A percentile compares a stretch with the other conserved stretches of the same genome.
Conservation (phyloP, 53 echinoderm and acorn worm genomes). For the Zoroaster sp. region DNA sequence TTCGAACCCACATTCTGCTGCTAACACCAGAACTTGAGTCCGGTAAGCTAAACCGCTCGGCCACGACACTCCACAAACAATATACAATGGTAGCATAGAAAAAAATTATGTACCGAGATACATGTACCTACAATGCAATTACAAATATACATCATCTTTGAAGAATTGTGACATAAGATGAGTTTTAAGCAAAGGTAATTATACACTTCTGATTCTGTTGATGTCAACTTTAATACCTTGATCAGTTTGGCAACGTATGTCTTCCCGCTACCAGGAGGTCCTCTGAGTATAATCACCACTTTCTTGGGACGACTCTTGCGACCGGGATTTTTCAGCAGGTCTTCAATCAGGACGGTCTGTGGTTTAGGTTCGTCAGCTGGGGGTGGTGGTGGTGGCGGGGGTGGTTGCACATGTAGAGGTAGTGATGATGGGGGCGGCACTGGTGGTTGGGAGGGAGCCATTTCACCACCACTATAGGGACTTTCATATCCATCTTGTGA, state of each 20-base stretch:
- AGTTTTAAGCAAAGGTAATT: too few species aligned
- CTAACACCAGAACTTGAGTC: too few species aligned
- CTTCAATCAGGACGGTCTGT: slow-evolving; percentile 49
- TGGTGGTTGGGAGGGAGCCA: background rate
- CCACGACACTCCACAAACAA: too few species aligned
- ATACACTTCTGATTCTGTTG: too few species aligned
- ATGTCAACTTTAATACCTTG: too few species aligned
- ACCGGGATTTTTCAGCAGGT: slow-evolving; percentile 89
- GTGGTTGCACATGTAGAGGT: background rate
- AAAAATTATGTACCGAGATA: too few species aligned
- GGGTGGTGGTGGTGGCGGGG: slow-evolving; percentile 21
- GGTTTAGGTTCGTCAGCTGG: slow-evolving; percentile 51
- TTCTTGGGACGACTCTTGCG: slow-evolving; percentile 77
- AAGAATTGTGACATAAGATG: too few species aligned
- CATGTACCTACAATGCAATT: too few species aligned
- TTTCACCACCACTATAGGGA: background rate
- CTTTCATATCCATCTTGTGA: slow-evolving; percentile 2
- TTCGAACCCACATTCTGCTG: too few species aligned
- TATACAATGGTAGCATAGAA: too few species aligned
- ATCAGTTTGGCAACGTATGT: slow-evolving; percentile 89
- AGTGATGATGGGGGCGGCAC: background rate
- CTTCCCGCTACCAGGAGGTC: slow-evolving; percentile 97
- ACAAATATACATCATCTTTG: too few species aligned
- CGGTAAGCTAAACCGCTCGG: too few species aligned
- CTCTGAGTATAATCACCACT: slow-evolving; percentile 84